phyloP scores from a whole-genome alignment of 2,113 vertebrate species.

The Alethe castanea region DNA sequence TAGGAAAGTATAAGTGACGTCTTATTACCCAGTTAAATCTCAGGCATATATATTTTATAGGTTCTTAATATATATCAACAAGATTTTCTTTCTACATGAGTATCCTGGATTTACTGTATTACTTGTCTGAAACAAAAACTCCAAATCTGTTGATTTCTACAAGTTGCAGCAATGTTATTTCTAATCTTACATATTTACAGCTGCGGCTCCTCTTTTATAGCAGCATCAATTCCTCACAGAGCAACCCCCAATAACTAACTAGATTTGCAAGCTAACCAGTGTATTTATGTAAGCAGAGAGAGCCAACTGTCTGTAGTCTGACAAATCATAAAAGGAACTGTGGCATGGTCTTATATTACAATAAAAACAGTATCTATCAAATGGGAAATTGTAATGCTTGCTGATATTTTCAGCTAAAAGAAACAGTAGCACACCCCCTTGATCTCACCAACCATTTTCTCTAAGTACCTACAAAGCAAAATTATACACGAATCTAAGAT shows the following conservation, averaged over 20 bases:
- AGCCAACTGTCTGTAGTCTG: not conserved
- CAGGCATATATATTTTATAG: conserved; percentile 55
- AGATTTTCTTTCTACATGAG: conserved; percentile 34
- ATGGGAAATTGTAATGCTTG: not conserved
- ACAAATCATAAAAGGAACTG: not conserved
- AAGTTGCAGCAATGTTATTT: conserved; percentile 44
- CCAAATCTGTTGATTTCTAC: conserved; percentile 43
- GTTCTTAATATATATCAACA: conserved; percentile 17
- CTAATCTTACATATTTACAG: conserved; percentile 19
- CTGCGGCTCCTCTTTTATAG: conserved; percentile 24
- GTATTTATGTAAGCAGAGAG: not conserved
- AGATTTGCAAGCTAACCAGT: conserved; percentile 20
- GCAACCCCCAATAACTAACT: conserved; percentile 16
- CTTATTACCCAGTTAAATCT: conserved; percentile 46
- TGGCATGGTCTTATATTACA: not conserved
- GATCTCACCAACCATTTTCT: not conserved
- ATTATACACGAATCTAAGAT: not conserved
- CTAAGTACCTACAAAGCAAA: not conserved
- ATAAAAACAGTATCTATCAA: not conserved
- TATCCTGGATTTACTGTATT: conserved; percentile 46
- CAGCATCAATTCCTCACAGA: conserved; percentile 2
- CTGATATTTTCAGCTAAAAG: not conserved
- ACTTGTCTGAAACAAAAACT: conserved; percentile 48
- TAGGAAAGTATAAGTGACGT: conserved; percentile 45
- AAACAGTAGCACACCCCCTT: not conserved